Conservation (phyloP, 2,797 vertebrate species). For the Chromobotia macracanthus region DNA sequence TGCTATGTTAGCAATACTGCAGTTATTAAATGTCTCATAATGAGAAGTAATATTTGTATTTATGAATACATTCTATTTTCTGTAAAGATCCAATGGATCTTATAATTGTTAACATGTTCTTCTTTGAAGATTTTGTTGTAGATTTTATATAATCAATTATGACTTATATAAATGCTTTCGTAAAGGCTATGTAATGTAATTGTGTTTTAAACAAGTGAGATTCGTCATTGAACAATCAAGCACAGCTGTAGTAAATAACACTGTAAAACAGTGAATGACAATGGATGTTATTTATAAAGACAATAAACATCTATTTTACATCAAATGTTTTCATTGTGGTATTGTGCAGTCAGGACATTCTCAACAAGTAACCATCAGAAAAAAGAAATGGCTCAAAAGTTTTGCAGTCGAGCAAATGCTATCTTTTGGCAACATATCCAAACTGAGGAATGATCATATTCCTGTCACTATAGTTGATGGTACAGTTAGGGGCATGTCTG, state of each 20-base stretch:
- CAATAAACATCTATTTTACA: constrained; percentile 27
- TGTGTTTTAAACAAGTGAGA: constrained; percentile 15
- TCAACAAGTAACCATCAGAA: background rate
- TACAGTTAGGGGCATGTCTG: background rate
- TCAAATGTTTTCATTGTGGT: background rate
- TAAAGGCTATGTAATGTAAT: background rate
- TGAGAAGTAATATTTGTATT: constrained; percentile 57
- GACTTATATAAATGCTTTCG: constrained; percentile 21
- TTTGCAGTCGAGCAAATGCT: too few species aligned
- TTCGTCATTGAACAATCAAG: background rate
- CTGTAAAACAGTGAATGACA: background rate
- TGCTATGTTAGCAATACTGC: constrained; percentile 18
- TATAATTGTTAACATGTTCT: constrained; percentile 64
- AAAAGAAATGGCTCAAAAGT: too few species aligned
- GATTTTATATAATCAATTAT: constrained; percentile 29
- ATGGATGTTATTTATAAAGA: constrained; percentile 11
- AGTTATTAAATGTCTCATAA: constrained; percentile 22
- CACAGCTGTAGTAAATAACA: background rate
- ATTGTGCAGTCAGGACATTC: background rate
- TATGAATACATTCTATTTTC: constrained; percentile 56
- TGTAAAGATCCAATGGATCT: constrained; percentile 70
- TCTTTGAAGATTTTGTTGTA: constrained; percentile 38
- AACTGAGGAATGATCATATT: background rate
- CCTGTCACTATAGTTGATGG: background rate
- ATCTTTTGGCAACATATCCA: background rate